phyloP scores from a whole-genome alignment of 2,113 vertebrate genomes.

The Alaudala cheleensis region DNA sequence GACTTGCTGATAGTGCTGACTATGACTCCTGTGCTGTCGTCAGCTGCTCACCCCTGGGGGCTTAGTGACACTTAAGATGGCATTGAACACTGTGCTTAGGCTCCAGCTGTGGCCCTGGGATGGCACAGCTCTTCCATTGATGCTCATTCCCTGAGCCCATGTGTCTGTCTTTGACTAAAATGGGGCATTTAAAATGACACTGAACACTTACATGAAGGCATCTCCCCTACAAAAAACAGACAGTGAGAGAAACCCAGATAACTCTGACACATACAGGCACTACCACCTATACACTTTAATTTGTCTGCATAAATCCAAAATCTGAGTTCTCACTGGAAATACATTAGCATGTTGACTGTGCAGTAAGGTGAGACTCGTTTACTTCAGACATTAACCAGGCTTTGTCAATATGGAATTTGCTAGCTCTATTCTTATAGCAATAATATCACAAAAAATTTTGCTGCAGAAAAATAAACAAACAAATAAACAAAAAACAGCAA shows the following conservation, averaged over 20 bases:
- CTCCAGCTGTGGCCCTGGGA: neutral
- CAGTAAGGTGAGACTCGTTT: neutral
- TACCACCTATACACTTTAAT: neutral
- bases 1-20: neutral
- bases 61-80: neutral
- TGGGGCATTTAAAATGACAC: accelerated
- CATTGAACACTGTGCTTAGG: neutral
- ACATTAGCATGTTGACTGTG: too few species aligned
- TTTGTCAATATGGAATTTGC: neutral
- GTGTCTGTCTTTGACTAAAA: neutral
- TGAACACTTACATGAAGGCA: neutral
- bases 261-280: neutral
- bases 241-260: neutral
- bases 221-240: neutral
- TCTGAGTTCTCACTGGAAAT: neutral
- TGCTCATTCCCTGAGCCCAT: too few species aligned
- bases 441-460: neutral
- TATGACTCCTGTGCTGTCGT: neutral
- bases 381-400: neutral
- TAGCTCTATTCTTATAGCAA: neutral
- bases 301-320: neutral
- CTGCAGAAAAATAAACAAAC: neutral
- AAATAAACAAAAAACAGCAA: neutral
- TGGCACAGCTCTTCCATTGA: neutral
- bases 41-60: neutral